Conservation (phyloP, 2,113 vertebrate species). For the Nycticebus coucang region DNA sequence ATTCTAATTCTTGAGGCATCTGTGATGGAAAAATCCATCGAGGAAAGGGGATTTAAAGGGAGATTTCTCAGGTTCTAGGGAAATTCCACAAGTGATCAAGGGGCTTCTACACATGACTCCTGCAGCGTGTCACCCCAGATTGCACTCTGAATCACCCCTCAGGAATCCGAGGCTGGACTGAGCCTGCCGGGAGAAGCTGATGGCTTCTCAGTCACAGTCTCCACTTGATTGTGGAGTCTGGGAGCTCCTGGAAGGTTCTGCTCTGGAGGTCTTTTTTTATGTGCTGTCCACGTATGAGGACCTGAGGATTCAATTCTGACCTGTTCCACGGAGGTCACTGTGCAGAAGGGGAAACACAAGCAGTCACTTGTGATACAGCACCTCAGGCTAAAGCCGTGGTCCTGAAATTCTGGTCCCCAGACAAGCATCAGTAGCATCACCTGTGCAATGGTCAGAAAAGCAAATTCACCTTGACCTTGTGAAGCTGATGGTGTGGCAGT, state of each 20-base stretch:
- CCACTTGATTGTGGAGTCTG: not conserved
- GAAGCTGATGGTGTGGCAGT: not conserved
- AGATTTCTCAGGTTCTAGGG: slow-evolving; percentile 66
- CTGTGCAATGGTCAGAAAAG: not conserved
- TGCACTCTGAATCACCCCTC: slow-evolving; percentile 51
- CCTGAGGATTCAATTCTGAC: not conserved
- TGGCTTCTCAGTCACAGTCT: not conserved
- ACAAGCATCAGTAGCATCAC: not conserved
- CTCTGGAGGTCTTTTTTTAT: not conserved
- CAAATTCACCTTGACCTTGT: not conserved
- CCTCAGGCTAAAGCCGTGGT: not conserved
- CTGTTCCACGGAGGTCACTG: not conserved
- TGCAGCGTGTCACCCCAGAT: not conserved
- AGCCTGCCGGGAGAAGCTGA: not conserved
- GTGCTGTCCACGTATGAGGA: not conserved
- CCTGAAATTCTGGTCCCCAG: not conserved
- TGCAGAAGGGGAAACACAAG: not conserved
- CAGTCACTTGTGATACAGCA: not conserved
- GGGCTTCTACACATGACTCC: slow-evolving; percentile 34
- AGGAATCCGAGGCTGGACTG: not conserved
- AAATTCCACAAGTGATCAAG: slow-evolving; percentile 50
- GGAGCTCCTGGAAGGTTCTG: not conserved
- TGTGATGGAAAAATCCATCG: slow-evolving; percentile 19
- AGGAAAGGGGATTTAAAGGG: slow-evolving; percentile 60
- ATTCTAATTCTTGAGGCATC: not conserved